Conservation (phyloP, 2,888 invertebrate species). For the Teleiodes luculella region DNA sequence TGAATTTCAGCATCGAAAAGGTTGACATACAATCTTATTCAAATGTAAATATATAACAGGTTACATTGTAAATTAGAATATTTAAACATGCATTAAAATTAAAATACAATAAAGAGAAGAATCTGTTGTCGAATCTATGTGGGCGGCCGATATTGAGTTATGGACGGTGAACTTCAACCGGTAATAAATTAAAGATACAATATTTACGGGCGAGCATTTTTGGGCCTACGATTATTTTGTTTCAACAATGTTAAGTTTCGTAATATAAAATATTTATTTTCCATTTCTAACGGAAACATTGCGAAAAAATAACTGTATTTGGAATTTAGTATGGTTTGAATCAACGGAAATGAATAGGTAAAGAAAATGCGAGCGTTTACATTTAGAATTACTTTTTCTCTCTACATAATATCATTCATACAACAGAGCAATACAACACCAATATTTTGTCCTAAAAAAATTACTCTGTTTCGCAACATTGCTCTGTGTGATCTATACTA, state of each 20-base stretch:
- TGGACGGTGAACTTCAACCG: neutral
- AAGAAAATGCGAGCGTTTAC: too few relatives aligned
- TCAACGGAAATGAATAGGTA: too few relatives aligned
- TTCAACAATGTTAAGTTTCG: neutral
- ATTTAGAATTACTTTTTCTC: too few relatives aligned
- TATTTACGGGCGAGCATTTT: constrained; percentile 6
- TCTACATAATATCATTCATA: too few relatives aligned
- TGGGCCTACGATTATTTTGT: neutral
- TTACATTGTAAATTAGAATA: neutral
- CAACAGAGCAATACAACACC: too few relatives aligned
- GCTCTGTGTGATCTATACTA: constrained; percentile 27
- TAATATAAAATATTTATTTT: neutral
- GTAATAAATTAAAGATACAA: constrained; percentile 7
- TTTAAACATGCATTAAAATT: neutral
- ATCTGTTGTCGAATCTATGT: constrained; percentile 1
- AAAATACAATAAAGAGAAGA: neutral
- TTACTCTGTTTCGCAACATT: constrained; percentile 7
- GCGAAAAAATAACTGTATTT: too few relatives aligned
- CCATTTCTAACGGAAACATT: too few relatives aligned
- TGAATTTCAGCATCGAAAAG: too few relatives aligned
- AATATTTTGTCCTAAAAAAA: neutral
- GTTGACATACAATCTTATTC: too few relatives aligned
- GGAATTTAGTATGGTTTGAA: too few relatives aligned
- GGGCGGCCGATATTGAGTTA: constrained; percentile 7
- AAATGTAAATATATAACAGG: neutral